These are phyloP conservation scores for Schizothorax lantsangensis DNA, from an alignment of 2,797 vertebrate species.

Conservation along the genomic window DNA sequence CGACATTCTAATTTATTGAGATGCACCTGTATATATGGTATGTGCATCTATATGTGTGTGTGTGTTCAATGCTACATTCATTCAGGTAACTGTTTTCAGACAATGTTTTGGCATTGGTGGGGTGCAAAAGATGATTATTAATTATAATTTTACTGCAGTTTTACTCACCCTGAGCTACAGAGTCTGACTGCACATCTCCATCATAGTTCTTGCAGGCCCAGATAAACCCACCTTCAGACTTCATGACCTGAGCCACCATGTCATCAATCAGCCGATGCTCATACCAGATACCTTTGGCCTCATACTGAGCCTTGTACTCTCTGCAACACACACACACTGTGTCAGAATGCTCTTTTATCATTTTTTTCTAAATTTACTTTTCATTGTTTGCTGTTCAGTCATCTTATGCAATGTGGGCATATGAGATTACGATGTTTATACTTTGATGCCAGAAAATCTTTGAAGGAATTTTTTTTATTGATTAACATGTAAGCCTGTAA, in stretches of 20 bases:
- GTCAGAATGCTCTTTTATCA: background rate
- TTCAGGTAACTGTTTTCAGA: background rate
- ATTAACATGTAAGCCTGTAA: background rate
- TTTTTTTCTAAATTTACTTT: background rate
- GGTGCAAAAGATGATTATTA: background rate
- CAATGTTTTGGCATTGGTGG: background rate
- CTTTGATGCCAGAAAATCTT: background rate
- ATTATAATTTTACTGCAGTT: background rate
- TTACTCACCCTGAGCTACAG: constrained; percentile 91
- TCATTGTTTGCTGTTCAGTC: background rate
- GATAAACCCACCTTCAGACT: constrained; percentile 98
- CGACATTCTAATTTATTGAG: too few species aligned
- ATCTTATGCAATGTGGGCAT: background rate
- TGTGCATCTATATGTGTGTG: too few species aligned
- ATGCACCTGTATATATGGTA: too few species aligned
- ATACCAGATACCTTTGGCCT: constrained; percentile 94
- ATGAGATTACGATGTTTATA: background rate
- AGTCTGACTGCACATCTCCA: constrained; percentile 97
- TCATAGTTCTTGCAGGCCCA: constrained; percentile 99
- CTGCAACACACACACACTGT: constrained; percentile 70
- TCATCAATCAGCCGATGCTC: constrained; percentile 98
- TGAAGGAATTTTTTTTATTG: background rate
- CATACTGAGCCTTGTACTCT: constrained; percentile 89
- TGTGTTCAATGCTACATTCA: background rate
- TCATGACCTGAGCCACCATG: constrained; percentile 98